Percentiles rank a stretch among this genome's conserved stretches.
These are phyloP conservation scores for Emydura subglobosa DNA, from an alignment of 2,113 vertebrate genomes.

Conservation along the genomic window DNA sequence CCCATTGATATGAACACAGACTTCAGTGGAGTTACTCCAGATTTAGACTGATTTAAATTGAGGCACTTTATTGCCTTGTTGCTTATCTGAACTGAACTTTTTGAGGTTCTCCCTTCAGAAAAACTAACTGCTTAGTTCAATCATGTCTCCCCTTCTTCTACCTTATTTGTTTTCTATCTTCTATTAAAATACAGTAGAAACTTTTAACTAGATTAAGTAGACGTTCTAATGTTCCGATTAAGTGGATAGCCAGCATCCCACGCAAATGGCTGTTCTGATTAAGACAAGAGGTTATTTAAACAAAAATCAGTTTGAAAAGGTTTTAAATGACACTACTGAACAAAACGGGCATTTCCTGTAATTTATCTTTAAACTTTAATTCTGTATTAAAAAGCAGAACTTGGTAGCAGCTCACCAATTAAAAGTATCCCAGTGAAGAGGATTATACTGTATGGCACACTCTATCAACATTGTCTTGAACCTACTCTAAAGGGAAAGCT, in stretches of 20 bases:
- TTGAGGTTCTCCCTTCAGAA: background rate
- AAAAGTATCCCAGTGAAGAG: background rate
- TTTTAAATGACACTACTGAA: background rate
- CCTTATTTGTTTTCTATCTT: background rate
- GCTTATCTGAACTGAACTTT: background rate
- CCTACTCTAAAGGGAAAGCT: background rate
- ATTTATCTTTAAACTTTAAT: background rate
- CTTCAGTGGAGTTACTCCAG: background rate
- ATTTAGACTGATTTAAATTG: background rate
- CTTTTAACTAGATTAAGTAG: background rate
- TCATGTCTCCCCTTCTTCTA: background rate
- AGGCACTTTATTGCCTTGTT: background rate
- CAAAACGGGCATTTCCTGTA: background rate
- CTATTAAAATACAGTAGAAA: background rate
- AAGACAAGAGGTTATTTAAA: background rate
- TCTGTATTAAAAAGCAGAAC: background rate
- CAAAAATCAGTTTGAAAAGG: background rate
- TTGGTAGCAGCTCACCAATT: background rate
- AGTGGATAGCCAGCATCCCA: background rate
- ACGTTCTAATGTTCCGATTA: slow-evolving; percentile 6
- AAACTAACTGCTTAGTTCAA: background rate
- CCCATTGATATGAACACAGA: background rate
- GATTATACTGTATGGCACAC: background rate
- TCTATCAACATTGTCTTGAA: background rate
- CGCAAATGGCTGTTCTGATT: background rate